Percentiles rank a stretch among this genome's conserved stretches.
Evolutionary conservation across 2,113 vertebrate genomes (phyloP).

Genomic region (Psilopogon haemacephalus): DNA sequence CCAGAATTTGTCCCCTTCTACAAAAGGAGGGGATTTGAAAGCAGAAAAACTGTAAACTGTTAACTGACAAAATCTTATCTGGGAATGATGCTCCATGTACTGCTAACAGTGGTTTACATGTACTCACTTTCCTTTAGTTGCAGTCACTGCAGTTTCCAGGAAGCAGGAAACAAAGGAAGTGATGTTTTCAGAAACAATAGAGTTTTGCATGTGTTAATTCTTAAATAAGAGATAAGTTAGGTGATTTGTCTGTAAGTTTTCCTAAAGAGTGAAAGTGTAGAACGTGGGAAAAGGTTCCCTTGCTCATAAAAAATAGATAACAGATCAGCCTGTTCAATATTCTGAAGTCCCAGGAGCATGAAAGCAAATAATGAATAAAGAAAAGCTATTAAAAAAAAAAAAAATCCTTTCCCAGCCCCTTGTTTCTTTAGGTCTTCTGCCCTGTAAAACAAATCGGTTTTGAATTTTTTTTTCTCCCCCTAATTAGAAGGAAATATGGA

Average conservation of each 20-base stretch:
- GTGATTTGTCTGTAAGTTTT: not conserved
- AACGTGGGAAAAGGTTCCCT: not conserved
- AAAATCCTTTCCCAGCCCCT: not conserved
- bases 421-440: not conserved
- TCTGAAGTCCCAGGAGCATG: not conserved
- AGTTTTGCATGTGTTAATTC: not conserved
- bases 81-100: not conserved
- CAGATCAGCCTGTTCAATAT: not conserved
- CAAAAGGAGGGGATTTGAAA: not conserved
- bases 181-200: not conserved
- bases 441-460: not conserved
- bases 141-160: not conserved
- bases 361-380: not conserved
- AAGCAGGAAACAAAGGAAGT: not conserved
- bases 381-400: not conserved
- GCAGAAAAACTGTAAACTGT: not conserved
- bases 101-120: not conserved
- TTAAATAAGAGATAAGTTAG: not conserved
- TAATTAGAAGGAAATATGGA: conserved; percentile 34
- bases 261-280: not conserved
- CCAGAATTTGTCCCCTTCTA: not conserved
- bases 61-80: not conserved
- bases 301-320: not conserved
- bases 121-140: not conserved
- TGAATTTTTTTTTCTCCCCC: not conserved